Evolutionary conservation across 2,888 invertebrate genomes (phyloP).

Genomic region (Chloroclystis v-ata): DNA sequence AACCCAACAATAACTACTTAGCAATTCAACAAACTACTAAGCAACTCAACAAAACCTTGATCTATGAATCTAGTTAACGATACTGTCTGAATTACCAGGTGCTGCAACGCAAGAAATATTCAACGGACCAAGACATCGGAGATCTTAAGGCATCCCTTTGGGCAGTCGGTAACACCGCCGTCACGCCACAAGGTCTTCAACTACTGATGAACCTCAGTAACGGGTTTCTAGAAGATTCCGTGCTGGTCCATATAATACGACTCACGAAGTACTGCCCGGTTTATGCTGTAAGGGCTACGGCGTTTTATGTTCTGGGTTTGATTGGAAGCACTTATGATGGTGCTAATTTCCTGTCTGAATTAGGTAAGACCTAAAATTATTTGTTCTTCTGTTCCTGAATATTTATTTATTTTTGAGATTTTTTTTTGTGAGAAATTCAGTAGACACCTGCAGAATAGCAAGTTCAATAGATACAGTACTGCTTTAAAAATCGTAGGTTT

Average conservation of each 20-base stretch:
- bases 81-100: conserved; percentile 38
- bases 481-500: no score
- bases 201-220: conserved; percentile 80
- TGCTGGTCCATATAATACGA: conserved; percentile 71
- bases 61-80: no score
- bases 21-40: no score
- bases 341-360: conserved; percentile 85
- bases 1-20: no score
- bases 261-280: conserved; percentile 89
- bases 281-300: conserved; percentile 92
- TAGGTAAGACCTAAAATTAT: conserved; percentile 80
- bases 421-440: no score
- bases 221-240: conserved; percentile 61
- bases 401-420: no score
- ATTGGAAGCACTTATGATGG: conserved; percentile 91
- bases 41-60: no score
- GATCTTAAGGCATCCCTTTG: conserved; percentile 93
- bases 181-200: conserved; percentile 85
- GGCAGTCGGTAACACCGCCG: conserved; percentile 91
- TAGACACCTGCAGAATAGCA: no score
- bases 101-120: conserved; percentile 74
- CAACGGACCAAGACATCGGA: conserved; percentile 83
- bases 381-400: no score
- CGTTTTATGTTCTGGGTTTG: conserved; percentile 91
- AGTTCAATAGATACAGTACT: no score